Conservation (phyloP, 2,888 invertebrate species). For the Aphodius granarius region DNA sequence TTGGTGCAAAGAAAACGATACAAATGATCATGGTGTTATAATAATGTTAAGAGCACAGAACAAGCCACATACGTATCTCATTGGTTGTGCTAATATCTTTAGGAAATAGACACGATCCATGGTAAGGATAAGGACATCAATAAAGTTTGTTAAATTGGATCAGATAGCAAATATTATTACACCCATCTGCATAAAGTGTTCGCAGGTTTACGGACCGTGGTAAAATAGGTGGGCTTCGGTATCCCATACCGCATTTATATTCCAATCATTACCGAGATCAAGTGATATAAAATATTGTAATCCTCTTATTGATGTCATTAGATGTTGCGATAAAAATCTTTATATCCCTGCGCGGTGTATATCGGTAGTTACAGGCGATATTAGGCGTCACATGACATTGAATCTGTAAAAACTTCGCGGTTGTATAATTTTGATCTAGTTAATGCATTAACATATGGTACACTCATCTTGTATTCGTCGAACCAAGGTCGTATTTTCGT, state of each 20-base stretch:
- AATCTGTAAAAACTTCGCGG: background rate
- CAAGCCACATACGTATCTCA: background rate
- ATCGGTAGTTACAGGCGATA: background rate
- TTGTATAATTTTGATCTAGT: background rate
- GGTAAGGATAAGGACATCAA: background rate
- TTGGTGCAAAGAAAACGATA: no score
- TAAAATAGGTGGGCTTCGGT: background rate
- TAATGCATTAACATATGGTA: conserved; percentile 16
- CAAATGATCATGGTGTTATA: no score
- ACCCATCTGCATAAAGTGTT: background rate
- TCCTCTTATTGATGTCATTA: background rate
- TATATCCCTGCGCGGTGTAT: background rate
- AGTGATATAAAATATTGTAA: background rate
- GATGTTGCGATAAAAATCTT: background rate
- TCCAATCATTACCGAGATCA: background rate
- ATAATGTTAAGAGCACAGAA: no score
- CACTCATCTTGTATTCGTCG: conserved; percentile 16
- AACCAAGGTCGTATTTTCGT: conserved; percentile 20
- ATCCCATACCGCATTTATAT: background rate
- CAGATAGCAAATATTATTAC: background rate
- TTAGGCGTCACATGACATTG: background rate
- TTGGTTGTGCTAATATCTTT: background rate
- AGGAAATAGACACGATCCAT: background rate
- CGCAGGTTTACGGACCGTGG: background rate
- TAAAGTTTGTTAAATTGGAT: background rate